A percentile compares a stretch with the other conserved stretches of the same genome.
phyloP scores from a whole-genome alignment of 53 echinoderm and acorn worm species.

The Patiria pectinifera region DNA sequence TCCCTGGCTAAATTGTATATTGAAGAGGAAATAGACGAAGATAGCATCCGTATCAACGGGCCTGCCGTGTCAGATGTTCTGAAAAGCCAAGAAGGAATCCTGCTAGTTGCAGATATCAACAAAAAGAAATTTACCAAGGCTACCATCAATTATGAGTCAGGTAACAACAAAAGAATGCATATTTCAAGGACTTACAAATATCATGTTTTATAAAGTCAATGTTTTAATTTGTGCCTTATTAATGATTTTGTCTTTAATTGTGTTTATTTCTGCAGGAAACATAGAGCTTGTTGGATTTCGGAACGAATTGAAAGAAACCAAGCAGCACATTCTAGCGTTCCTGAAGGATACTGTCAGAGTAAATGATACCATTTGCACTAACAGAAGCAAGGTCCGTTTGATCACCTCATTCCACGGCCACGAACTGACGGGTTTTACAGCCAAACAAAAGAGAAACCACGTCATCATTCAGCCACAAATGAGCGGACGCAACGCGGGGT shows the following conservation, averaged over 20 bases:
- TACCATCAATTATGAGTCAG: neutral
- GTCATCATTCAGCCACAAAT: neutral
- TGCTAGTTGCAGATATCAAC: slow-evolving; percentile 28
- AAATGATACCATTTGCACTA: neutral
- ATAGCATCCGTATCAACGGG: neutral
- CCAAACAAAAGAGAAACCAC: neutral
- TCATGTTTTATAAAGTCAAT: neutral
- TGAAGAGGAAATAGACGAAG: slow-evolving; percentile 29
- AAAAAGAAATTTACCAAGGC: slow-evolving; percentile 16
- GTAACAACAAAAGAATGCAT: neutral
- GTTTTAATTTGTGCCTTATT: neutral
- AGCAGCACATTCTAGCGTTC: neutral
- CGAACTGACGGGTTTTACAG: neutral
- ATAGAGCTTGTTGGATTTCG: slow-evolving; percentile 43
- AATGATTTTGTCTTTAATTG: neutral
- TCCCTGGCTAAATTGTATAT: slow-evolving; percentile 27
- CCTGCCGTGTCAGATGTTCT: slow-evolving; percentile 26
- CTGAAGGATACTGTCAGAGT: slow-evolving; percentile 26
- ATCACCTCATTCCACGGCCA: neutral
- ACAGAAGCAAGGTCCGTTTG: slow-evolving; percentile 2
- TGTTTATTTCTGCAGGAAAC: slow-evolving; percentile 13
- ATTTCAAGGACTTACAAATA: neutral
- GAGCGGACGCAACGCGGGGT: slow-evolving; percentile 9
- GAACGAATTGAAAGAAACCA: slow-evolving; percentile 5
- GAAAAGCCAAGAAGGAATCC: neutral